Conservation (phyloP, 2,888 invertebrate species). For the Conops quadrifasciatus region DNA sequence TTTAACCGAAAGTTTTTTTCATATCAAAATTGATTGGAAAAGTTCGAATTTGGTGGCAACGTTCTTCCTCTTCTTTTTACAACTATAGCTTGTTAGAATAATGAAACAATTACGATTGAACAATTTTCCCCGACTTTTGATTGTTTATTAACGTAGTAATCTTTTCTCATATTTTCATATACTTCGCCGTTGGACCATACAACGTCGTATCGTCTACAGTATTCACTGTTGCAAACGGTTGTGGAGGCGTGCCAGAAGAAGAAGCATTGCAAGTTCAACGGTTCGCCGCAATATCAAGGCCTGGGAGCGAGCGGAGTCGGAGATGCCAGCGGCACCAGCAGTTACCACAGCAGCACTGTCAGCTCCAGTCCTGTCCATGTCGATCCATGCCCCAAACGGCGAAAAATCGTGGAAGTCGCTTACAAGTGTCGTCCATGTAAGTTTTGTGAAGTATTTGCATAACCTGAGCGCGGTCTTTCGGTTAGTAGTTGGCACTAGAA, state of each 20-base stretch:
- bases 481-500: background rate
- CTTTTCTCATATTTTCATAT: no score
- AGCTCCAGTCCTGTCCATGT: slow-evolving; percentile 57
- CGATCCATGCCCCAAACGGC: slow-evolving; percentile 88
- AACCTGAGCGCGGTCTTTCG: background rate
- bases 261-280: slow-evolving; percentile 89
- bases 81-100: no score
- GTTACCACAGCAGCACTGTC: slow-evolving; percentile 61
- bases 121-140: no score
- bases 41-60: no score
- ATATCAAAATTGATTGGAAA: no score
- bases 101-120: no score
- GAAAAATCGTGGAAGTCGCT: slow-evolving; percentile 93
- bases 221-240: slow-evolving; percentile 92
- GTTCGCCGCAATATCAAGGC: slow-evolving; percentile 85
- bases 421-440: slow-evolving; percentile 98
- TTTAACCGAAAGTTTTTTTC: no score
- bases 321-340: slow-evolving; percentile 60
- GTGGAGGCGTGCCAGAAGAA: slow-evolving; percentile 95
- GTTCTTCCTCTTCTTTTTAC: no score
- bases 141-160: no score
- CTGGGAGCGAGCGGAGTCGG: slow-evolving; percentile 68
- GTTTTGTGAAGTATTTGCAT: slow-evolving; percentile 61
- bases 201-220: slow-evolving; percentile 69
- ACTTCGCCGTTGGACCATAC: no score